Evolutionary conservation across 2,797 vertebrate genomes (phyloP), one percentile per base, ranked within the genome.

Genomic region (Orientallactaga sibirica): DNA sequence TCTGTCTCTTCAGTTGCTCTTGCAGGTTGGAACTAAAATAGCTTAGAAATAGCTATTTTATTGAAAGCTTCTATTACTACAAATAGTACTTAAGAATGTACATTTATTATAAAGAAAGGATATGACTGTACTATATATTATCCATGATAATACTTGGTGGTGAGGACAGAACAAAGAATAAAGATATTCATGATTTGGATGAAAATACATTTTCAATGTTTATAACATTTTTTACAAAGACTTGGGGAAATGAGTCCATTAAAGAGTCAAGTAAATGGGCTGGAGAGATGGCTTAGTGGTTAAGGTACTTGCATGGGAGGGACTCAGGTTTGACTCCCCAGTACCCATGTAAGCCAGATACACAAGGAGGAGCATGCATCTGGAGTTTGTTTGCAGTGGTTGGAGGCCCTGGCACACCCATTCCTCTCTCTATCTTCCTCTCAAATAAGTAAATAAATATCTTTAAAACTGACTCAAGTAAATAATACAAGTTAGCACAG

Each of bases 141-240:
- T 18, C 61, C 29, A 27, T 61, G 27, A 64, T 43, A 48, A 88
- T 5, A 43, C 41, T 52, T 58, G 41, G 75, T n/a, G 37, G 62
- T 87, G 64, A 73, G 55, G 66, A 77, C 91, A 27, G 29, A n/a
- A 52, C 5, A 85, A 83, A 80, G 8, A n/a, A 11, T 43, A 71
- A 78, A 11, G 33, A n/a, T 87, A 76, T 66, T 52, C 67, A 22
- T 4, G 19, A 29, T 52, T 81, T 77, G 41, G 29, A 24, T 73
- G 82, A 88, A 93, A 68, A 29, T 75, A 1, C 77, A 64, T 88
- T 87, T 88, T 93, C 62, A 58, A 79, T 48, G 58, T 79, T 75
- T 66, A 81, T 66, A 24, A 71, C 66, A 75, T 33, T n/a, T 75
- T 88, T 90, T 68, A 1, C 52, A 82, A 85, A 62, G n/a, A 73